Conservation (phyloP, 2,797 vertebrate species). For the Phataginus tetradactyla region DNA sequence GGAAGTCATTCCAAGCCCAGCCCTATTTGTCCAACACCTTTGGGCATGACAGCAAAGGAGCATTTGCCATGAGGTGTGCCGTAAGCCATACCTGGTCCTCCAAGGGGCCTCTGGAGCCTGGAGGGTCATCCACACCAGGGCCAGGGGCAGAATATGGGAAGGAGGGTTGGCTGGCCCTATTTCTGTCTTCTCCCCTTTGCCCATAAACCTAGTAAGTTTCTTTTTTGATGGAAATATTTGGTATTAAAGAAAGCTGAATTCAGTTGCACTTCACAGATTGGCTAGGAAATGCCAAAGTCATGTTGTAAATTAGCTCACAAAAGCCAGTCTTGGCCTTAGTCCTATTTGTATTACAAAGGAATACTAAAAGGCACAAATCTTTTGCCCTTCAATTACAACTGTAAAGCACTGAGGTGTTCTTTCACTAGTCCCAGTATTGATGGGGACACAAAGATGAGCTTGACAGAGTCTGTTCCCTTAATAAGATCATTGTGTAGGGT, state of each 20-base stretch:
- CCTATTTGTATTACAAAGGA: slow-evolving; percentile 40
- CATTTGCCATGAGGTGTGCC: background rate
- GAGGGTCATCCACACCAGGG: background rate
- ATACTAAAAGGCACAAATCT: background rate
- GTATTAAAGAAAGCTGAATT: background rate
- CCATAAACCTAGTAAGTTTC: background rate
- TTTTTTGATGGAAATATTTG: background rate
- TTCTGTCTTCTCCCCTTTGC: background rate
- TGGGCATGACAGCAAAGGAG: background rate
- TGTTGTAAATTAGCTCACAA: slow-evolving; percentile 35
- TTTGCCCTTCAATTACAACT: background rate
- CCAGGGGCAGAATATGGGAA: background rate
- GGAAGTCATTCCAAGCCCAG: background rate
- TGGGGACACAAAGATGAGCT: background rate
- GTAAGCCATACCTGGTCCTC: background rate
- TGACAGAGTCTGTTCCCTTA: background rate
- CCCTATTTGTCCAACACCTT: background rate
- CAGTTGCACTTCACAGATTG: background rate
- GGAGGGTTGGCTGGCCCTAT: background rate
- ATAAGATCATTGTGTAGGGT: background rate
- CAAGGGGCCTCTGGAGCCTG: background rate
- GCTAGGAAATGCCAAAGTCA: background rate
- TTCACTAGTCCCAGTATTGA: background rate
- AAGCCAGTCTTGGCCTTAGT: background rate
- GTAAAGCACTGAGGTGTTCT: background rate